These are phyloP conservation scores for Heliconius nattereri DNA, from an alignment of 1,140 invertebrate genomes.

Conservation along the genomic window DNA sequence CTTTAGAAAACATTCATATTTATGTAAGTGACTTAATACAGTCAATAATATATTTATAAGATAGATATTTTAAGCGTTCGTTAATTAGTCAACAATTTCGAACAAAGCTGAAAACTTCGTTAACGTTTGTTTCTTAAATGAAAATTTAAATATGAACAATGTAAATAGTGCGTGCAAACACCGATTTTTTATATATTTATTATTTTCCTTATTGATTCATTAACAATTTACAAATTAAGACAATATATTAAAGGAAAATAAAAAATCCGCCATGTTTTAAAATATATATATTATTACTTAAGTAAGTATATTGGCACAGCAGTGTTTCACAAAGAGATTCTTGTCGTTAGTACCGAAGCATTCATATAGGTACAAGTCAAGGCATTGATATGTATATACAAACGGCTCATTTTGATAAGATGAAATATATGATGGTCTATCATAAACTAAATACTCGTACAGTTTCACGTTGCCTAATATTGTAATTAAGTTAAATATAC, in stretches of 20 bases:
- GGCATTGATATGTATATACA: neutral
- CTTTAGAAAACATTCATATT: no score
- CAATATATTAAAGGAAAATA: neutral
- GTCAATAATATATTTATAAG: no score
- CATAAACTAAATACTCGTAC: neutral
- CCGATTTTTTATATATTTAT: no score
- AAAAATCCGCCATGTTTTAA: neutral
- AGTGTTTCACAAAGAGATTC: constrained; percentile 28
- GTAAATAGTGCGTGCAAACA: no score
- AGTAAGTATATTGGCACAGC: constrained; percentile 22
- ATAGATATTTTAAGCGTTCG: no score
- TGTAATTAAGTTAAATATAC: neutral
- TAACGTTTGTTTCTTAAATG: no score
- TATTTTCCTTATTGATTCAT: no score
- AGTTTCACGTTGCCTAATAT: neutral
- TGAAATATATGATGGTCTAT: neutral
- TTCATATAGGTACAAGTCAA: constrained; percentile 15
- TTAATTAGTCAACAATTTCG: no score
- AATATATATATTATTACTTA: constrained; percentile 4
- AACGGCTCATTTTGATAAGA: neutral
- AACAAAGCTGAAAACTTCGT: no score
- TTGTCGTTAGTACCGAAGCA: constrained; percentile 23
- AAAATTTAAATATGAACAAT: no score
- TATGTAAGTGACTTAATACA: no score
- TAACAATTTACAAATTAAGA: no score